Conservation (phyloP, 2,797 vertebrate species). For the Eupleurogrammus muticus region DNA sequence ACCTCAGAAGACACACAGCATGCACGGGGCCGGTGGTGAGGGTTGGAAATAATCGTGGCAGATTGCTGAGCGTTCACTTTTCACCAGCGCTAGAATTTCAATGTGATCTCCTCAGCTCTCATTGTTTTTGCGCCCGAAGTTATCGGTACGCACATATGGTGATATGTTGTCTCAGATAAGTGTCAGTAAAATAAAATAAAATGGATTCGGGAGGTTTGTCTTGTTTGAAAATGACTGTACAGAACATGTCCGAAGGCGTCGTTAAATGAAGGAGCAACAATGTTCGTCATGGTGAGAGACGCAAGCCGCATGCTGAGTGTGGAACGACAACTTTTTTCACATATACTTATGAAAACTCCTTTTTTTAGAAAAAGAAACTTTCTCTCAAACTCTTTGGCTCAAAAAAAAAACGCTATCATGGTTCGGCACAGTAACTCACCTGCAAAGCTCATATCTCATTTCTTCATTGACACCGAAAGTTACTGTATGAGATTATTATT, state of each 20-base stretch:
- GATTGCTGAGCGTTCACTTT: constrained; percentile 27
- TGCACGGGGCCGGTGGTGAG: constrained; percentile 2
- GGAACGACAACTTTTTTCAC: constrained; percentile 35
- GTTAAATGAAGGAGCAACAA: constrained; percentile 24
- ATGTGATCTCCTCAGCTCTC: not conserved
- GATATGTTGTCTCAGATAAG: constrained; percentile 1
- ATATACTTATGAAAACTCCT: no score
- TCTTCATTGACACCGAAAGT: no score
- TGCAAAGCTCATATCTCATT: no score
- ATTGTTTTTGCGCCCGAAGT: constrained; percentile 1
- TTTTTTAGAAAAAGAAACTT: constrained; percentile 1
- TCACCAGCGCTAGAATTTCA: not conserved
- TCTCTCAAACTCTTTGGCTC: no score
- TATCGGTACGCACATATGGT: not conserved
- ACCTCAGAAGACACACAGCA: constrained; percentile 8
- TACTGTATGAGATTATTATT: no score
- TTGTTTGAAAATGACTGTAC: constrained; percentile 17
- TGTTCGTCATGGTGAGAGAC: constrained; percentile 41
- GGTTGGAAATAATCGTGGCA: constrained; percentile 16
- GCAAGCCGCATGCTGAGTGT: constrained; percentile 38
- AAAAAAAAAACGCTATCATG: no score
- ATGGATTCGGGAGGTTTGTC: not conserved
- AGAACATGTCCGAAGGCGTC: not conserved
- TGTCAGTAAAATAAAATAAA: constrained; percentile 13
- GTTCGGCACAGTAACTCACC: no score